These are phyloP conservation scores for Cetoscarus ocellatus DNA, from an alignment of 2,797 vertebrate genomes.

Conservation along the genomic window DNA sequence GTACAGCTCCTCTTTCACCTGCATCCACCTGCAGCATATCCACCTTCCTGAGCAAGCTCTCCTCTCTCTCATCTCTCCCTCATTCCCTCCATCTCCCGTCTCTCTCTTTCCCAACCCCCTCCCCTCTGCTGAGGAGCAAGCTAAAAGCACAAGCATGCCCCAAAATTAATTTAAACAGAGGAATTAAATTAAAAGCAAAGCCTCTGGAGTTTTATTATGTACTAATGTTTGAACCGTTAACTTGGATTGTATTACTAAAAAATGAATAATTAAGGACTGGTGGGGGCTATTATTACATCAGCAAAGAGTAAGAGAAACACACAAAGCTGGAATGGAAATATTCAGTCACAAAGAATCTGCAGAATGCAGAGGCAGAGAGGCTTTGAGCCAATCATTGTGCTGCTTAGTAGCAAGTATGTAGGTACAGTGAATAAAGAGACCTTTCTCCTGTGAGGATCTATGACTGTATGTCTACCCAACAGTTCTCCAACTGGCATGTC, in stretches of 20 bases:
- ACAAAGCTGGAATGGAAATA: constrained; percentile 18
- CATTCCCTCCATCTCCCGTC: constrained; percentile 20
- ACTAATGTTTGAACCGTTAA: constrained; percentile 86
- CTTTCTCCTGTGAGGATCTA: too few relatives aligned
- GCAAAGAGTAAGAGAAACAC: constrained; percentile 39
- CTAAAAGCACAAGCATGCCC: constrained; percentile 78
- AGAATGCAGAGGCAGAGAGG: neutral
- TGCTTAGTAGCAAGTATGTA: too few relatives aligned
- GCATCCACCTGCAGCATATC: constrained; percentile 49
- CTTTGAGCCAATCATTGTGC: neutral
- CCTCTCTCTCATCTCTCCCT: constrained; percentile 5
- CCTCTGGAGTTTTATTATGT: constrained; percentile 87
- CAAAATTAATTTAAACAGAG: constrained; percentile 86
- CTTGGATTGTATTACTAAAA: constrained; percentile 84
- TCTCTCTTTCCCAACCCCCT: constrained; percentile 25
- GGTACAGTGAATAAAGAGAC: too few relatives aligned
- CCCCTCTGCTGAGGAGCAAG: constrained; percentile 52
- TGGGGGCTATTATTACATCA: constrained; percentile 78
- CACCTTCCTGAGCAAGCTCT: constrained; percentile 26
- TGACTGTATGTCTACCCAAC: too few relatives aligned
- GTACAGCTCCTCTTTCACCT: constrained; percentile 39
- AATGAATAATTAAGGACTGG: constrained; percentile 85
- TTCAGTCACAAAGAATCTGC: constrained; percentile 8
- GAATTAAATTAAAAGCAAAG: constrained; percentile 86
- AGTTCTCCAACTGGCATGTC: too few relatives aligned